These are phyloP conservation scores for Limanda limanda DNA, from an alignment of 2,113 vertebrate genomes.

Conservation along the genomic window DNA sequence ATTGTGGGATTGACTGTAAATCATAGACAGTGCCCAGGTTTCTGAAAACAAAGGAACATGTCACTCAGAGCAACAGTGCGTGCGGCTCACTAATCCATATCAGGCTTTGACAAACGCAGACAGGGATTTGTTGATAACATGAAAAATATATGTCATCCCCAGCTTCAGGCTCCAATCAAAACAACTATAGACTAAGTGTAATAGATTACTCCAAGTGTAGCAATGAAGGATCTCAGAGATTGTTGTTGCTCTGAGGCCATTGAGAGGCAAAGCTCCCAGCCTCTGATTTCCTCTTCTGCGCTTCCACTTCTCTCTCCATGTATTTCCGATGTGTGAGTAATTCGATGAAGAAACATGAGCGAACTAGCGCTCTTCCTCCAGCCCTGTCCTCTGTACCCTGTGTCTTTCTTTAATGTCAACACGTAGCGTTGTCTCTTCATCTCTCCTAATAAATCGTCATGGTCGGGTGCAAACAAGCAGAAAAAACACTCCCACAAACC, in stretches of 20 bases:
- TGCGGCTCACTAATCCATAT: background rate
- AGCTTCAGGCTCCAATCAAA: constrained; percentile 12
- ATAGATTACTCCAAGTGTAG: constrained; percentile 1
- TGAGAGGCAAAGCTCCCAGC: background rate
- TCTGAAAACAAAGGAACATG: background rate
- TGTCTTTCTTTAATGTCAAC: background rate
- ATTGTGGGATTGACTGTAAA: too few species aligned
- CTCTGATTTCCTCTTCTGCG: background rate
- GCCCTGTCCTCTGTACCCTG: too few species aligned
- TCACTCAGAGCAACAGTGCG: background rate
- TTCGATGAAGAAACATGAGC: background rate
- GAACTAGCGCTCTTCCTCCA: background rate
- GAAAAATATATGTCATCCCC: background rate
- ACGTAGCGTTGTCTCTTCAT: constrained; percentile 4
- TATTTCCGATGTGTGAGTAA: background rate
- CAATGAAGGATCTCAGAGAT: background rate
- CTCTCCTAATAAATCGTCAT: constrained; percentile 46
- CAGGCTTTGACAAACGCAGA: background rate
- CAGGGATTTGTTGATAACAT: constrained; percentile 15
- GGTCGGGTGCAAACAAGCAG: background rate
- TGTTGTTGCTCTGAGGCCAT: background rate
- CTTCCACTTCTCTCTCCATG: background rate
- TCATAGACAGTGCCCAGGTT: background rate
- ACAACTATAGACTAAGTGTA: background rate
- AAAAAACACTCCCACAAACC: background rate